These are phyloP conservation scores for Platysteira castanea DNA, from an alignment of 2,113 vertebrate genomes.

Conservation along the genomic window DNA sequence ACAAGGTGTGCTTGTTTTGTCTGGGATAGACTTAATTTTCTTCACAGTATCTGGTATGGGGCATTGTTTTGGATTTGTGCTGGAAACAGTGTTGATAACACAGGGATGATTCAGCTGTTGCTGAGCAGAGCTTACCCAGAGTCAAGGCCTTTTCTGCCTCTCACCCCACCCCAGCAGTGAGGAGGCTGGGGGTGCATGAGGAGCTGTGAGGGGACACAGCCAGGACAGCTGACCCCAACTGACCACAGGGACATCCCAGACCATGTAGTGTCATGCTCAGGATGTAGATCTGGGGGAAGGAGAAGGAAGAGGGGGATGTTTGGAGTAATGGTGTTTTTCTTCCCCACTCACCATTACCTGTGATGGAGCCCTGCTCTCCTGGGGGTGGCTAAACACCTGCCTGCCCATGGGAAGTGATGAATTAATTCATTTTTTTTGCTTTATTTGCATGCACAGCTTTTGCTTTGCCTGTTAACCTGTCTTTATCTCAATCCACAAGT, in stretches of 20 bases:
- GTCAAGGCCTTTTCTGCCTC: background rate
- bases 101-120: background rate
- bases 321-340: background rate
- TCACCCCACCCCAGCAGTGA: accelerated
- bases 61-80: background rate
- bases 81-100: background rate
- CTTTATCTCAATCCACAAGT: accelerated
- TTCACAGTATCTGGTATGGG: accelerated
- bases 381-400: background rate
- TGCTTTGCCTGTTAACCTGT: background rate
- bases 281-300: accelerated
- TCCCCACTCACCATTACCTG: accelerated
- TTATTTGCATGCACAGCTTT: accelerated
- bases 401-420: accelerated
- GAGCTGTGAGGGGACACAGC: background rate
- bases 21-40: background rate
- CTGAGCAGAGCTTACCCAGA: background rate
- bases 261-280: accelerated
- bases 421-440: background rate
- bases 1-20: background rate
- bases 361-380: background rate
- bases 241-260: background rate
- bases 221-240: background rate
- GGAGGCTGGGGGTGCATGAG: background rate
- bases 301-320: accelerated